Conservation (phyloP, 2,113 vertebrate species). For the Phrynocephalus versicolor region DNA sequence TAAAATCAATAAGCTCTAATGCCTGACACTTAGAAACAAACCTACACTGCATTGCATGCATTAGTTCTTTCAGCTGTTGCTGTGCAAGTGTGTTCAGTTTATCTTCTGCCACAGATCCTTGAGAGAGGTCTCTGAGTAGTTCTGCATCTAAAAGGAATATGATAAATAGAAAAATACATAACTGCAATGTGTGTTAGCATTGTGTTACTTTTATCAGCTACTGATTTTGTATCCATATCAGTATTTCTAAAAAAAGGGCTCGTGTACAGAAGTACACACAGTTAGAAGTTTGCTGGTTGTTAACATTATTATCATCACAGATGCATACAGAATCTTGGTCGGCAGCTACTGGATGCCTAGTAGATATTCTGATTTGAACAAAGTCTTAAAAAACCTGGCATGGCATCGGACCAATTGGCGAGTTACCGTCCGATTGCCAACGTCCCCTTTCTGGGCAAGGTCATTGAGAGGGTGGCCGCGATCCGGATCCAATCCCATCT, state of each 20-base stretch:
- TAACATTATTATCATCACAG: background rate
- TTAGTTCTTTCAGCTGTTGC: slow-evolving; percentile 81
- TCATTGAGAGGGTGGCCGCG: too few species aligned
- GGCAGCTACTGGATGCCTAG: background rate
- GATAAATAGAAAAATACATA: background rate
- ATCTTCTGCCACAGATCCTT: slow-evolving; percentile 78
- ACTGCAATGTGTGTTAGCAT: slow-evolving; percentile 18
- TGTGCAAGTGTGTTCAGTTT: slow-evolving; percentile 81
- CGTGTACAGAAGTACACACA: background rate
- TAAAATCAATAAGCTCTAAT: background rate
- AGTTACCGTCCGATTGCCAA: too few species aligned
- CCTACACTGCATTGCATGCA: slow-evolving; percentile 87
- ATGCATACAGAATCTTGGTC: background rate
- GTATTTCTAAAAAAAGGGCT: background rate
- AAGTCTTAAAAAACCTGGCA: too few species aligned
- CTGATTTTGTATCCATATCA: background rate
- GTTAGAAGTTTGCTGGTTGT: background rate
- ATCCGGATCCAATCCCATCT: too few species aligned
- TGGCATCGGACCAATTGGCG: too few species aligned
- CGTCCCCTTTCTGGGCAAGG: too few species aligned
- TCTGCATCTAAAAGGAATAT: slow-evolving; percentile 76
- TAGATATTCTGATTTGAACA: background rate
- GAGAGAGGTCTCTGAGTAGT: slow-evolving; percentile 84
- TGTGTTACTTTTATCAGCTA: slow-evolving; percentile 26
- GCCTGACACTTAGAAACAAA: background rate